Evolutionary conservation across 1,140 invertebrate genomes (phyloP).

Genomic region (Lineus longissimus): DNA sequence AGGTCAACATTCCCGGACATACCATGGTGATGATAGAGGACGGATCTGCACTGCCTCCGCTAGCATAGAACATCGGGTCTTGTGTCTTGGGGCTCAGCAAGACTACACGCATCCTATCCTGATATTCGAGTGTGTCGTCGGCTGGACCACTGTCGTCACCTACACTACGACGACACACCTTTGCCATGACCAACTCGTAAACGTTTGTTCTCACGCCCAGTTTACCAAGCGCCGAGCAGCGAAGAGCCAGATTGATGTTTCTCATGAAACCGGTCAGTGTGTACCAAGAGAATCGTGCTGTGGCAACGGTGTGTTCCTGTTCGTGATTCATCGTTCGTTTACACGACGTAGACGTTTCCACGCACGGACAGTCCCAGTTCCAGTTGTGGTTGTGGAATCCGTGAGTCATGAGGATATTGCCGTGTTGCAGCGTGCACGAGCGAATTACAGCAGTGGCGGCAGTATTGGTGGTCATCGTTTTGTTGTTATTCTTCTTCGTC

Average conservation of each 20-base stretch:
- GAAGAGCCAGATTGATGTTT: not conserved
- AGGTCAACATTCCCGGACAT: no score
- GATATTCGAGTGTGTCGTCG: no score
- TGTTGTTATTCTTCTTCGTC: not conserved
- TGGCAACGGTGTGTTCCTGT: not conserved
- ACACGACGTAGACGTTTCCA: not conserved
- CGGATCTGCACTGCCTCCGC: no score
- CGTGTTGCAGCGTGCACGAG: not conserved
- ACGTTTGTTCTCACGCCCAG: not conserved
- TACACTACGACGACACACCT: not conserved
- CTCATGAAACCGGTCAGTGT: not conserved
- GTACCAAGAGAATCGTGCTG: not conserved
- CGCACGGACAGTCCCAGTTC: slow-evolving; percentile 3
- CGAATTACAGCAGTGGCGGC: no score
- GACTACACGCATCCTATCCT: no score
- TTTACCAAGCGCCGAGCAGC: not conserved
- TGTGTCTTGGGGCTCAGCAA: no score
- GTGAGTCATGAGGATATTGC: not conserved
- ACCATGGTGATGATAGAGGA: no score
- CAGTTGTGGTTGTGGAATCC: not conserved
- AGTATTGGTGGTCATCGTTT: not conserved
- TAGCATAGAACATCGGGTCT: no score
- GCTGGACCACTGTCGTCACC: no score
- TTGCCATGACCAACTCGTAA: not conserved
- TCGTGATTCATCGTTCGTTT: not conserved